Evolutionary conservation across 2,888 invertebrate species (phyloP), one percentile per base, ranked within the genome.

Genomic region (Acanthosepion esculentum): DNA sequence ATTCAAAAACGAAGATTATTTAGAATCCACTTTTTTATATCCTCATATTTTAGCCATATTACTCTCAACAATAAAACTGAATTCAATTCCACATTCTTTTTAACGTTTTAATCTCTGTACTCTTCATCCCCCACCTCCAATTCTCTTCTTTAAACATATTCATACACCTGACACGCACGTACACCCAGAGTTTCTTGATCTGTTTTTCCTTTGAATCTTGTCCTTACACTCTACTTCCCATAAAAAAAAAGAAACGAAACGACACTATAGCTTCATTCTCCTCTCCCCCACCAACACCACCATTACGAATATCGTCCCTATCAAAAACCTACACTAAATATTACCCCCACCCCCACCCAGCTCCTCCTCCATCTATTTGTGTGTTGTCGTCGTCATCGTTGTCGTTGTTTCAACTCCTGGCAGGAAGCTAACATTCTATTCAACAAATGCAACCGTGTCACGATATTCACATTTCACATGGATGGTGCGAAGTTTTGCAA

Each of bases 381-480:
- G 15, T 12, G 78, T n/a, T 78, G 78, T n/a, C 78, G 78, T 78
- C 78, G 23, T 78, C 78, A 23, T 78, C 78, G n/a, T 15, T n/a
- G 12, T n/a, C 78, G 78, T 78, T 78, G 78, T 78, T n/a, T 78
- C n/a, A 78, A 78, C 78, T 78, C 78, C n/a, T 33, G n/a, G 78
- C 78, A 78, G 78, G 78, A 78, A 78, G 78, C 78, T n/a, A 18
- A 33, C 33, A 78, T 78, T 78, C n/a, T n/a, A 78, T 78, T 78
- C 78, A 78, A 78, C 78, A 78, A 78, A 78, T 78, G 78, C 78
- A 78, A 78, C 78, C 78, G n/a, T 78, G 78, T 78, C 78, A 78
- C 78, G 78, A 78, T 33, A 33, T n/a, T 78, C 78, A 78, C 78
- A 78, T 78, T 78, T 78, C 33, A n/a, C n/a, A 12, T 78, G n/a